phyloP scores from a whole-genome alignment of 2,797 vertebrate species.

The Chaetophractus vellerosus region DNA sequence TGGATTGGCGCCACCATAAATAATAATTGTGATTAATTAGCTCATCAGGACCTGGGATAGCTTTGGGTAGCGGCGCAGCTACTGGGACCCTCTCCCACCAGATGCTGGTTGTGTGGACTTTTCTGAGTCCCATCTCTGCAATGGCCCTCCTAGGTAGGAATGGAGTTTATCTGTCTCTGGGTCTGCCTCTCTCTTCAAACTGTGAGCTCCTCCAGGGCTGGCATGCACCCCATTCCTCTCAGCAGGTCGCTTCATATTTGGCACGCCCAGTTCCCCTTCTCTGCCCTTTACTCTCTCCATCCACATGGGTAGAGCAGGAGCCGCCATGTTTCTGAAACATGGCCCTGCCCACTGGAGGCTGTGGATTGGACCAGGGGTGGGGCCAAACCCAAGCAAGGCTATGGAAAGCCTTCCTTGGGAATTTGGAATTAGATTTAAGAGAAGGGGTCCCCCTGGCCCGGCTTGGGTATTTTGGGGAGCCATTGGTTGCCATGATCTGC shows the following conservation, averaged over 20 bases:
- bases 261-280: background rate
- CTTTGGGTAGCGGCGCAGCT: background rate
- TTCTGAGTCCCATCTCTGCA: fast-evolving
- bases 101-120: background rate
- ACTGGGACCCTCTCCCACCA: background rate
- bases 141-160: background rate
- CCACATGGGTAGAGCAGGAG: fast-evolving
- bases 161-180: background rate
- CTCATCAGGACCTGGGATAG: background rate
- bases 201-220: background rate
- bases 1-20: background rate
- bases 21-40: conserved; percentile 83
- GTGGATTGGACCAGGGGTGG: background rate
- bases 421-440: background rate
- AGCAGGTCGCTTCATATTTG: background rate
- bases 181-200: background rate
- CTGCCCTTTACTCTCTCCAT: background rate
- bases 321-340: fast-evolving
- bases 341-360: background rate
- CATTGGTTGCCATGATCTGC: too few relatives aligned
- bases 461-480: too few relatives aligned
- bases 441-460: background rate
- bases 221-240: too few relatives aligned
- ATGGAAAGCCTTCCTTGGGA: background rate
- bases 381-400: background rate